Evolutionary conservation across 2,888 invertebrate species (phyloP).

Genomic region (Yponomeuta plumbellus): DNA sequence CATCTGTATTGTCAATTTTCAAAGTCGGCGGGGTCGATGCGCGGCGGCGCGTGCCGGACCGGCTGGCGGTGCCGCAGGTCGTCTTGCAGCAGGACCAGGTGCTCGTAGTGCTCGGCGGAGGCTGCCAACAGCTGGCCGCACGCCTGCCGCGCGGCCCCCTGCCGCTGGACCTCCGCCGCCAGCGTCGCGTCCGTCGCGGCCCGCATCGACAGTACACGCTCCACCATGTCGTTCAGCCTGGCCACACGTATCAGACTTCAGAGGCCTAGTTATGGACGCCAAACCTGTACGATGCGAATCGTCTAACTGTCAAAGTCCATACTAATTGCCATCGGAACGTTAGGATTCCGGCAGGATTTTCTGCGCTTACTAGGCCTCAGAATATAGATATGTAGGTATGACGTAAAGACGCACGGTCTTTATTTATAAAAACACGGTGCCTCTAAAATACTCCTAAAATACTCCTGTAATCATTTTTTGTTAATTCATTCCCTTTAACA

Average conservation of each 20-base stretch:
- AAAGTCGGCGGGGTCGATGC: constrained; percentile 38
- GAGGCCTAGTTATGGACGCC: too few relatives aligned
- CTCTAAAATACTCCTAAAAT: too few relatives aligned
- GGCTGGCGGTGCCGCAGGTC: constrained; percentile 45
- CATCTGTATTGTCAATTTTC: background rate
- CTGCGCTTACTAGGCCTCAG: too few relatives aligned
- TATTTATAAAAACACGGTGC: too few relatives aligned
- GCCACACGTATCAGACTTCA: background rate
- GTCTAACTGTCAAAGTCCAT: too few relatives aligned
- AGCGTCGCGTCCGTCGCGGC: constrained; percentile 49
- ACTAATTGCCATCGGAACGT: too few relatives aligned
- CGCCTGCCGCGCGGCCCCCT: constrained; percentile 44
- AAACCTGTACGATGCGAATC: too few relatives aligned
- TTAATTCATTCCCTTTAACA: too few relatives aligned
- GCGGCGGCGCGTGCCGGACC: constrained; percentile 43
- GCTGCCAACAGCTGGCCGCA: constrained; percentile 55
- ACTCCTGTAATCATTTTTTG: too few relatives aligned
- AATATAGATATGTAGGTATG: too few relatives aligned
- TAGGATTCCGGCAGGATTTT: too few relatives aligned
- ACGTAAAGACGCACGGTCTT: too few relatives aligned
- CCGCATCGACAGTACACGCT: constrained; percentile 47
- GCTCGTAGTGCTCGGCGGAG: constrained; percentile 60
- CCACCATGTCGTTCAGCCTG: constrained; percentile 62
- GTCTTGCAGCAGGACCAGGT: constrained; percentile 50
- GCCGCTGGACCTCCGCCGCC: constrained; percentile 48